Percentiles rank a stretch among this genome's conserved stretches.
These are phyloP conservation scores for Hydrotaea diabolus DNA, from an alignment of 2,888 invertebrate genomes.

Conservation along the genomic window DNA sequence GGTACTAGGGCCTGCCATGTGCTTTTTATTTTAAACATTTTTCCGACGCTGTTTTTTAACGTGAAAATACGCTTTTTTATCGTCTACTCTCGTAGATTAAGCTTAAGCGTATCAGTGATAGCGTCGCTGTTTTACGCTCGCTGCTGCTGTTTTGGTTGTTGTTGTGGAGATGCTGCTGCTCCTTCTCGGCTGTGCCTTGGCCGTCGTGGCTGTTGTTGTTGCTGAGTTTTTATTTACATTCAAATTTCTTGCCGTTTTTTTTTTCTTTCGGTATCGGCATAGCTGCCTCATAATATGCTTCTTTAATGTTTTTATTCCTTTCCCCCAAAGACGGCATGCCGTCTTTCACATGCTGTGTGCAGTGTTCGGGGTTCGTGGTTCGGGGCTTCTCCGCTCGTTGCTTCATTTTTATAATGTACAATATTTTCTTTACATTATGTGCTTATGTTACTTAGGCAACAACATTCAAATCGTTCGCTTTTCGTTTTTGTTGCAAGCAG, in stretches of 20 bases:
- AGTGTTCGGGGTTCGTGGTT: too few species aligned
- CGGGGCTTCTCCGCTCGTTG: not conserved
- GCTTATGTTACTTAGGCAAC: slow-evolving; percentile 18
- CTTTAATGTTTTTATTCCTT: slow-evolving; percentile 30
- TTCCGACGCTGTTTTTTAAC: not conserved
- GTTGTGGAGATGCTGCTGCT: not conserved
- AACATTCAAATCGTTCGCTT: slow-evolving; percentile 22
- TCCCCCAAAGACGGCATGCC: not conserved
- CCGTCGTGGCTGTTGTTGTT: not conserved
- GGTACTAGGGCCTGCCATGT: not conserved
- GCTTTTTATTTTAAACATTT: not conserved
- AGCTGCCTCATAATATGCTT: not conserved
- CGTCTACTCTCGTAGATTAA: slow-evolving; percentile 24
- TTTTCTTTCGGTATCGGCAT: not conserved
- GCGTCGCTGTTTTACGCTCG: not conserved
- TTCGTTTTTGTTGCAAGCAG: not conserved
- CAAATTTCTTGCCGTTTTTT: slow-evolving; percentile 26
- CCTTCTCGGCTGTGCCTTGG: not conserved
- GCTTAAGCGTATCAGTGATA: slow-evolving; percentile 28
- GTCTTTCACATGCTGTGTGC: too few species aligned
- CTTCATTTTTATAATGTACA: slow-evolving; percentile 40
- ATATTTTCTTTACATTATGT: slow-evolving; percentile 43
- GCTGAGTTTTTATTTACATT: slow-evolving; percentile 34
- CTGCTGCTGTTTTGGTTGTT: not conserved
- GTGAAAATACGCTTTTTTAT: slow-evolving; percentile 16